Conservation (phyloP, 2,797 vertebrate genomes). For the Alauda arvensis region DNA sequence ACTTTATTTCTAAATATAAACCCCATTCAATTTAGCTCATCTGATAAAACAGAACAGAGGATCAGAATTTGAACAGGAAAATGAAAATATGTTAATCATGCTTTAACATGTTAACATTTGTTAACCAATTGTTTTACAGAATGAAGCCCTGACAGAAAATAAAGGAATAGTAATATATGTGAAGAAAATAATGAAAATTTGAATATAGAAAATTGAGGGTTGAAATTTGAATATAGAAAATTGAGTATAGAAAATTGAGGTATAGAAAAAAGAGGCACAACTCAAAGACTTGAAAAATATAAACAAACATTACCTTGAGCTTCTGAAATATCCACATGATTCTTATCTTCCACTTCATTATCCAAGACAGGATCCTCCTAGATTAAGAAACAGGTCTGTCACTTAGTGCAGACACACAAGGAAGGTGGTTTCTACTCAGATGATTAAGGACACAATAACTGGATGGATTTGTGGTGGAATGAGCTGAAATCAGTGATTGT, state of each 20-base stretch:
- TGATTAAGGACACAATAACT: not conserved
- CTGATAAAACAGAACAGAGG: not conserved
- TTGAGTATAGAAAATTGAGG: too few species aligned
- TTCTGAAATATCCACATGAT: constrained; percentile 1
- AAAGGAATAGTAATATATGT: fast-evolving
- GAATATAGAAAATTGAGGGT: fast-evolving
- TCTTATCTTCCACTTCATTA: constrained; percentile 12
- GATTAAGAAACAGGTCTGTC: not conserved
- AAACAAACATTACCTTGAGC: constrained; percentile 50
- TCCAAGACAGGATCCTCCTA: constrained; percentile 59
- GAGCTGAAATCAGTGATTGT: not conserved
- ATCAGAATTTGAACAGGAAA: not conserved
- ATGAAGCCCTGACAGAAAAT: not conserved
- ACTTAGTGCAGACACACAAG: not conserved
- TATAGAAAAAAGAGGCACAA: not conserved
- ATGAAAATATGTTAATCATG: fast-evolving
- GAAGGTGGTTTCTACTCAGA: not conserved
- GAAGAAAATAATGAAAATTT: not conserved
- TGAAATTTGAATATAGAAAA: too few species aligned
- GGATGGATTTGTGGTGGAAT: not conserved
- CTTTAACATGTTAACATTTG: not conserved
- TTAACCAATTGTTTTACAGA: not conserved
- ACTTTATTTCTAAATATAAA: not conserved
- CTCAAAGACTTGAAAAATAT: not conserved
- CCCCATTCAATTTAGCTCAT: not conserved